phyloP scores from a whole-genome alignment of 1,140 invertebrate genomes.

The Drosophila dunni region DNA sequence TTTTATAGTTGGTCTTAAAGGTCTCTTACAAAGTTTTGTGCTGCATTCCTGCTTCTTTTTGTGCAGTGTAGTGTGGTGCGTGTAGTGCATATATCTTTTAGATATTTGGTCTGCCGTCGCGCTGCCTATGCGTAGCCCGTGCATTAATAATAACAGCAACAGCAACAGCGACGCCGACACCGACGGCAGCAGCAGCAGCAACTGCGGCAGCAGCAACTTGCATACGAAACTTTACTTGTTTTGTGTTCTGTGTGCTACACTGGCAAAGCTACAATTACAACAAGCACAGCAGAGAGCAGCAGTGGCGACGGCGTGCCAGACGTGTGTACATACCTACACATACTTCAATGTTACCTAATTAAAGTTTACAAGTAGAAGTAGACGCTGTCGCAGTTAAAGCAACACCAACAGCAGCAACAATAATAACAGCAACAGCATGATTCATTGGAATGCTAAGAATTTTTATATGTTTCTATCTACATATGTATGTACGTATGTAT shows the following conservation, averaged over 20 bases:
- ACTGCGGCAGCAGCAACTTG: conserved; percentile 33
- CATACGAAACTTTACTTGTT: conserved; percentile 26
- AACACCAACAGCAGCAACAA: conserved; percentile 56
- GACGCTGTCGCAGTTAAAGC: conserved; percentile 63
- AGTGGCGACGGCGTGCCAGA: conserved; percentile 29
- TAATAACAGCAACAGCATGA: conserved; percentile 64
- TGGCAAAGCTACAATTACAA: conserved; percentile 4
- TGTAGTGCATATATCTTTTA: conserved; percentile 60
- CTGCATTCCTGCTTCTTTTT: conserved; percentile 6
- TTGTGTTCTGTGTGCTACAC: neutral
- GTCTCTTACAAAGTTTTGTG: too few relatives aligned
- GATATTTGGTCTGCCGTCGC: conserved; percentile 60
- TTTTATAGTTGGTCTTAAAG: neutral
- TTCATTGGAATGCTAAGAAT: conserved; percentile 83
- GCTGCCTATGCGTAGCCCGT: conserved; percentile 35
- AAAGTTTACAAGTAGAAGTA: conserved; percentile 73
- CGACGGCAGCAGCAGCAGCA: conserved; percentile 20
- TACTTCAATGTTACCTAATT: conserved; percentile 82
- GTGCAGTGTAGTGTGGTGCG: conserved; percentile 54
- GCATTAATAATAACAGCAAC: conserved; percentile 65
- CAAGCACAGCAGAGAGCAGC: conserved; percentile 1
- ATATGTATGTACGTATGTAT: conserved; percentile 45
- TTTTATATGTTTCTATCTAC: conserved; percentile 81
- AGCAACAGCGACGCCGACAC: conserved; percentile 2
- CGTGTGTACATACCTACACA: conserved; percentile 71